Conservation (phyloP, 1,140 invertebrate genomes). For the Drosophila parvula region DNA sequence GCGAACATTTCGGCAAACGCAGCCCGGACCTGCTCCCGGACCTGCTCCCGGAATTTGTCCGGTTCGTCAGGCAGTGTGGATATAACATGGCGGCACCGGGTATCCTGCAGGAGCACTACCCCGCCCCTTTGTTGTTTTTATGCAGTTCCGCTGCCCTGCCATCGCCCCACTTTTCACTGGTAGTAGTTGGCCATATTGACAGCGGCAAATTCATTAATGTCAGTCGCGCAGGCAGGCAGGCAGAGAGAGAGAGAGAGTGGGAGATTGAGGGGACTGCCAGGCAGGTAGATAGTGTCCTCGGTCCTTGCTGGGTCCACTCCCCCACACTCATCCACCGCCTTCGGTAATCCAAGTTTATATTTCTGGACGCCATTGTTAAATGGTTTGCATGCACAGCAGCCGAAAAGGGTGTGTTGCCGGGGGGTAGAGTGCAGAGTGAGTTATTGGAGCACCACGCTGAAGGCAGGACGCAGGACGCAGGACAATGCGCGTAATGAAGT, state of each 20-base stretch:
- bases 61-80: constrained; percentile 65
- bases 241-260: too few species aligned
- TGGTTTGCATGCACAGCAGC: constrained; percentile 43
- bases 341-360: constrained; percentile 75
- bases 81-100: constrained; percentile 36
- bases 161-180: constrained; percentile 5
- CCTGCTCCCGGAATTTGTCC: constrained; percentile 37
- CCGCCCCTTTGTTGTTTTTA: constrained; percentile 76
- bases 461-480: constrained; percentile 33
- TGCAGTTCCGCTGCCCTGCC: constrained; percentile 26
- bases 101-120: constrained; percentile 22
- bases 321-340: constrained; percentile 19
- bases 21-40: constrained; percentile 7
- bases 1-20: constrained; percentile 71
- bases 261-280: background rate
- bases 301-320: constrained; percentile 7
- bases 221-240: constrained; percentile 17
- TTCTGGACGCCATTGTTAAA: constrained; percentile 73
- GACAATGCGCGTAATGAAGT: constrained; percentile 78
- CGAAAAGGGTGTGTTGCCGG: background rate
- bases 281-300: constrained; percentile 43
- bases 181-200: constrained; percentile 74
- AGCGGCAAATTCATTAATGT: constrained; percentile 82
- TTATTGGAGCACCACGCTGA: constrained; percentile 54
- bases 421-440: constrained; percentile 40